Evolutionary conservation across 2,888 invertebrate species (phyloP).

Genomic region (Xanthia icteritia): DNA sequence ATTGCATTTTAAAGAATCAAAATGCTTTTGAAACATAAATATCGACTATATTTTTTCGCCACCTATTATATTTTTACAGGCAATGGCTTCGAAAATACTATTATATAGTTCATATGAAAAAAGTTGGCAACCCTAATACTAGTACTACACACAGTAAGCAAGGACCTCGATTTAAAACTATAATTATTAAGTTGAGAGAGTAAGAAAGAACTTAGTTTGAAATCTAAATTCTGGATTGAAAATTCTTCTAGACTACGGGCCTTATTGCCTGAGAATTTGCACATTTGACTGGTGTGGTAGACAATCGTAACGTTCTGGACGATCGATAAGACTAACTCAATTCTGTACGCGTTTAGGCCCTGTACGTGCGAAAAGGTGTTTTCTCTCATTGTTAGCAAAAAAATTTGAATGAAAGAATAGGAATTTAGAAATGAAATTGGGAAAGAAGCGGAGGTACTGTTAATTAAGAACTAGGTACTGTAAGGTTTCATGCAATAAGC

Average conservation of each 20-base stretch:
- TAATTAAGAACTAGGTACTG: neutral
- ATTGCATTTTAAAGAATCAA: too few relatives aligned
- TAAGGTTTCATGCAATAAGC: too few relatives aligned
- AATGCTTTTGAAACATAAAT: too few relatives aligned
- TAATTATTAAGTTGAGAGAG: neutral
- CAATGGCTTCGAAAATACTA: too few relatives aligned
- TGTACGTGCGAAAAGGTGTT: slow-evolving; percentile 18
- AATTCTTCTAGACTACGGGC: neutral
- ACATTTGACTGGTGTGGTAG: slow-evolving; percentile 4
- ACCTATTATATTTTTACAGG: too few relatives aligned
- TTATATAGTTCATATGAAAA: too few relatives aligned
- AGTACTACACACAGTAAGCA: neutral
- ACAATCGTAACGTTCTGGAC: slow-evolving; percentile 2
- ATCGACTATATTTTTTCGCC: too few relatives aligned
- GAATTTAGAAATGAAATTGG: slow-evolving; percentile 24
- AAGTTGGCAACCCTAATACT: too few relatives aligned
- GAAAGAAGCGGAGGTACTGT: neutral
- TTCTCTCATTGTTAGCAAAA: slow-evolving; percentile 20
- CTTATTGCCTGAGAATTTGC: slow-evolving; percentile 7
- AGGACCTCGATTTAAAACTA: neutral
- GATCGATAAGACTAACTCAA: slow-evolving; percentile 18
- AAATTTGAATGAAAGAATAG: slow-evolving; percentile 15
- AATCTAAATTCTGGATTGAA: neutral
- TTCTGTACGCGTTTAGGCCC: slow-evolving; percentile 19
- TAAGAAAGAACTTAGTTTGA: neutral